Percentiles rank a stretch among this genome's conserved stretches.
These are phyloP conservation scores for Chelon labrosus DNA, from an alignment of 2,797 vertebrate species.

Conservation along the genomic window DNA sequence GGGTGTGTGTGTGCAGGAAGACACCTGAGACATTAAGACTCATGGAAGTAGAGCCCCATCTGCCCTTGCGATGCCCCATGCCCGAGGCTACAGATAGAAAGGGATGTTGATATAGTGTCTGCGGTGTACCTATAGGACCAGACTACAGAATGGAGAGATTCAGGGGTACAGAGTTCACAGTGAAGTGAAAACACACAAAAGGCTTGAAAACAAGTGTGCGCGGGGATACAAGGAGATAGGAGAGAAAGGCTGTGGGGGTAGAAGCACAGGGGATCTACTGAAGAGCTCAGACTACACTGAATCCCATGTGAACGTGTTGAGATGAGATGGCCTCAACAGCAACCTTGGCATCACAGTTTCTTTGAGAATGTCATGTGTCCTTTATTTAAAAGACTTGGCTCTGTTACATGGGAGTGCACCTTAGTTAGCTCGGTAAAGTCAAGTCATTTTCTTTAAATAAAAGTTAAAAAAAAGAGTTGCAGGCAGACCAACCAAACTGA, in stretches of 20 bases:
- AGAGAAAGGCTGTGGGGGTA: slow-evolving; percentile 10
- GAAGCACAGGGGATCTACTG: slow-evolving; percentile 29
- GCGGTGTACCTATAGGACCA: slow-evolving; percentile 48
- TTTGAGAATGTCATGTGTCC: slow-evolving; percentile 3
- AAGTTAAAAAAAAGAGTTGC: background rate
- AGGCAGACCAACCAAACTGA: background rate
- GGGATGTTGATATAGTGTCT: slow-evolving; percentile 53
- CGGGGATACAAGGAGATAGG: slow-evolving; percentile 16
- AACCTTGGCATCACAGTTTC: background rate
- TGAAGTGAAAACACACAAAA: slow-evolving; percentile 52
- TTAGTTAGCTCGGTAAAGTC: background rate
- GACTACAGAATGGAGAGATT: slow-evolving; percentile 43
- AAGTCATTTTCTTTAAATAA: background rate
- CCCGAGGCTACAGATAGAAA: slow-evolving; percentile 61
- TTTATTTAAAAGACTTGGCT: background rate
- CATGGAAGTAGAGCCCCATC: slow-evolving; percentile 40
- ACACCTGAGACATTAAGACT: slow-evolving; percentile 58
- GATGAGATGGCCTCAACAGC: slow-evolving; percentile 24
- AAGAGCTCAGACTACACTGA: slow-evolving; percentile 23
- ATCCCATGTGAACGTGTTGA: slow-evolving; percentile 40
- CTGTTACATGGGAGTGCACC: background rate
- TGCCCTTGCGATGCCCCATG: slow-evolving; percentile 46
- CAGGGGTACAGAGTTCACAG: slow-evolving; percentile 50
- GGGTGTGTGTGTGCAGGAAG: slow-evolving; percentile 17
- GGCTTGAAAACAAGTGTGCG: slow-evolving; percentile 39